Percentiles rank a stretch among this genome's conserved stretches.
Conservation (phyloP, 2,888 invertebrate species). For the Lampropteryx suffumata region DNA sequence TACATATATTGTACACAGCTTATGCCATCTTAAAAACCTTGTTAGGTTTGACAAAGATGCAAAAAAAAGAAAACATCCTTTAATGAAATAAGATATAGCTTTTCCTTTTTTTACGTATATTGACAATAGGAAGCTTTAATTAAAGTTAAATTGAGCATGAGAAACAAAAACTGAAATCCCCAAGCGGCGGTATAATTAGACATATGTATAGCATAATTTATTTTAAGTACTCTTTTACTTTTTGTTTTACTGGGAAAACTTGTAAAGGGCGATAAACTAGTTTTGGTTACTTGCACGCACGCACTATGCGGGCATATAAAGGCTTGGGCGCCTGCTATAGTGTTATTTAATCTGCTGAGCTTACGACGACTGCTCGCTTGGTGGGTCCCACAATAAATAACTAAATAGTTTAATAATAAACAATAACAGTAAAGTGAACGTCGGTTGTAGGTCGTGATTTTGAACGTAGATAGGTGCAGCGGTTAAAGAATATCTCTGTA, state of each 20-base stretch:
- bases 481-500: not conserved
- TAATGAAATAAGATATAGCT: no score
- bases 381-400: constrained; percentile 8
- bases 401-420: not conserved
- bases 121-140: no score
- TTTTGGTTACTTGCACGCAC: constrained; percentile 13
- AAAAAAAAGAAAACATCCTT: no score
- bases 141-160: no score
- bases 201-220: no score
- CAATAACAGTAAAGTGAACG: not conserved
- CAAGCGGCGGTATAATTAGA: no score
- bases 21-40: no score
- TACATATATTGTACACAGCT: no score
- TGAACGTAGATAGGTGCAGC: no score
- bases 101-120: no score
- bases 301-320: constrained; percentile 60
- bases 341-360: constrained; percentile 55
- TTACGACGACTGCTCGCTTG: constrained; percentile 43
- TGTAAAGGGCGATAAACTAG: not conserved
- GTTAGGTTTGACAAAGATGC: no score
- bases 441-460: not conserved
- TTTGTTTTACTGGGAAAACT: not conserved
- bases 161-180: no score
- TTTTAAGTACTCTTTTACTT: not conserved
- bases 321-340: constrained; percentile 51